Evolutionary conservation across 2,113 vertebrate genomes (phyloP), one percentile per base, ranked within the genome.

Genomic region (Tychaedon coryphoeus): DNA sequence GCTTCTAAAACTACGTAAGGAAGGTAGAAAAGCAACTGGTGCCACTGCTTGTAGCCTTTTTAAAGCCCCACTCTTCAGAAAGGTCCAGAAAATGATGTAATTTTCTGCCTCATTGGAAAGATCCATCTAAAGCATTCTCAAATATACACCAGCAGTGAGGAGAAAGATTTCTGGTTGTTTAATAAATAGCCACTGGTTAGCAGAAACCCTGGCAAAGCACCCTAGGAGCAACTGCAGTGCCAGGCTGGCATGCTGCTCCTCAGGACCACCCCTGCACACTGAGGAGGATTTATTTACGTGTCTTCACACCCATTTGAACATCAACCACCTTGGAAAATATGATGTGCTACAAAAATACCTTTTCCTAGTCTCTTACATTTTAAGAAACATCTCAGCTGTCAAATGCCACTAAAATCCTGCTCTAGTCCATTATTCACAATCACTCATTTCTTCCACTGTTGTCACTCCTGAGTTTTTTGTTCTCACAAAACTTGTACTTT

Each of bases 21-120:
- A 80, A 77, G 15, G 38, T 73, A 86, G 42, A 65, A 71, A 86
- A 88, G 34, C 61, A 86, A 83, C 45, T 53, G 58, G 51, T 76
- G 43, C 25, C 51, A n/a, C 34, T 38, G 16, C 24, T 36, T 34
- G 28, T 22, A 53, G 25, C 26, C 23, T 45, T 56, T 47, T 8
- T 74, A 71, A 80, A 17, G 34, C 34, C 34, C 7, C 64, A 60
- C 47, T 76, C 47, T 23, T 33, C 51, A 81, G 42, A 75, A 72
- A 50, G n/a, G 51, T 57, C 42, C 56, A 85, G 50, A 88, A 86
- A 45, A 83, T 10, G 2, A 53, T 5, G 5, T 10, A 18, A 26
- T 89, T 81, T 61, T 60, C 81, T 73, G 38, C 26, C 42, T 85
- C 54, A 28, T 7, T 81, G 23, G 9, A 31, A 81, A 90, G 58